Percentiles rank a stretch among this genome's conserved stretches.
Evolutionary conservation across 2,888 invertebrate genomes (phyloP).

Genomic region (Drosophila cognata): DNA sequence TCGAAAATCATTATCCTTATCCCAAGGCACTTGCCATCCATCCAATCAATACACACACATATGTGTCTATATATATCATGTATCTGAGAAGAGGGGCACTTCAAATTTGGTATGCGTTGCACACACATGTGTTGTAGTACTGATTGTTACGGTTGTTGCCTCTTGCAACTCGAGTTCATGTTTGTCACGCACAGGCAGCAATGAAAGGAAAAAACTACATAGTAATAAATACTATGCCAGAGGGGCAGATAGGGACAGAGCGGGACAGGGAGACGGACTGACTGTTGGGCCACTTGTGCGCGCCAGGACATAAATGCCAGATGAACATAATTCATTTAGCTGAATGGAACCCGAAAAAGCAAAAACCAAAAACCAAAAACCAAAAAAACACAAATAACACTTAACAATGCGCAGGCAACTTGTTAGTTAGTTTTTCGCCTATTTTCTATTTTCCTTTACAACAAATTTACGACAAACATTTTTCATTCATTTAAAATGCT

Average conservation of each 20-base stretch:
- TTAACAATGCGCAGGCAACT: conserved; percentile 65
- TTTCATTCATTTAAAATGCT: conserved; percentile 81
- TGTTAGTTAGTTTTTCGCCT: conserved; percentile 12
- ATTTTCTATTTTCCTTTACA: conserved; percentile 24
- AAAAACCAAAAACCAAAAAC: background rate
- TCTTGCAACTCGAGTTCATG: conserved; percentile 57
- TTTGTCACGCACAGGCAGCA: conserved; percentile 46
- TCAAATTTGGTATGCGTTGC: conserved; percentile 40
- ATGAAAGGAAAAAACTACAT: conserved; percentile 14
- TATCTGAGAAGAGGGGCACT: conserved; percentile 11
- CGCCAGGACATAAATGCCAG: conserved; percentile 62
- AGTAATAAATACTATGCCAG: conserved; percentile 14
- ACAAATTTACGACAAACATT: conserved; percentile 75
- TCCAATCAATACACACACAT: conserved; percentile 10
- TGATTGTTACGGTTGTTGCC: conserved; percentile 45
- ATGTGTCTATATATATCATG: conserved; percentile 11
- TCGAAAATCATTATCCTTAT: conserved; percentile 51
- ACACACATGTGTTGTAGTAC: conserved; percentile 29
- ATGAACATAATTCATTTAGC: conserved; percentile 68
- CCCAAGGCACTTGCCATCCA: conserved; percentile 20
- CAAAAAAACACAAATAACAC: conserved; percentile 47
- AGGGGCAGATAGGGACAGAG: background rate
- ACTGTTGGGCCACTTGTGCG: conserved; percentile 43
- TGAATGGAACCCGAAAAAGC: conserved; percentile 4
- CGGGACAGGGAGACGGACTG: background rate